Evolutionary conservation across 2,113 vertebrate species (phyloP), one percentile per base, ranked within the genome.

Genomic region (Engystomops pustulosus): DNA sequence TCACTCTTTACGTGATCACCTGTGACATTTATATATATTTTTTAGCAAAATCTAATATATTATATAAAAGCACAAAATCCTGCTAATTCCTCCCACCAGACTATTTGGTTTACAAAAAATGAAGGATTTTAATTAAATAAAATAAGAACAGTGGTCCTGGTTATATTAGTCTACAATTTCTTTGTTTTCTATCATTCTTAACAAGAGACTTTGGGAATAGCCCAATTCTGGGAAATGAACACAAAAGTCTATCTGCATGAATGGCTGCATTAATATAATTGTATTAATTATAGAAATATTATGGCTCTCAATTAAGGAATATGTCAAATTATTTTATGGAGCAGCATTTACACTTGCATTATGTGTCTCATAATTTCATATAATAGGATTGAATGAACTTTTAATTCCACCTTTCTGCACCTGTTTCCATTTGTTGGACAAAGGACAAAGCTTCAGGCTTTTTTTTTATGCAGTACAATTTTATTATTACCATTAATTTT

Each of bases 401-500:
- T 80, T 67, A 67, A 80, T 80, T 80, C 58, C 78, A 80, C 78
- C 78, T 67, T 67, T 80, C 53, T 80, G 78, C 78, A 80, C 78
- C 78, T 80, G 78, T 80, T 80, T 80, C 58, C 25, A 47, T 80
- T 80, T 80, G 58, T 20, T 30, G 58, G 25, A 45, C 36, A 80
- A 67, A 41, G 23, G n/a, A 58, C 47, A 67, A 30, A 60, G 4
- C 25, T 47, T 32, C 30, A 34, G 58, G 78, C 38, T 77, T 18
- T 45, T 53, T 62, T 83, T 75, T 82, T 82, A 70, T 72, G 53
- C 41, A 72, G 55, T 23, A 44, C 51, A 45, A n/a, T 83, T 83
- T 82, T 83, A 83, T 83, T 58, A 75, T 74, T 74, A 75, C 53
- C 53, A 74, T 74, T 75, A 60, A 83, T 75, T 83, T 83, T 14